phyloP scores from a whole-genome alignment of 1,140 invertebrate species.

The Scaptomyza montana region DNA sequence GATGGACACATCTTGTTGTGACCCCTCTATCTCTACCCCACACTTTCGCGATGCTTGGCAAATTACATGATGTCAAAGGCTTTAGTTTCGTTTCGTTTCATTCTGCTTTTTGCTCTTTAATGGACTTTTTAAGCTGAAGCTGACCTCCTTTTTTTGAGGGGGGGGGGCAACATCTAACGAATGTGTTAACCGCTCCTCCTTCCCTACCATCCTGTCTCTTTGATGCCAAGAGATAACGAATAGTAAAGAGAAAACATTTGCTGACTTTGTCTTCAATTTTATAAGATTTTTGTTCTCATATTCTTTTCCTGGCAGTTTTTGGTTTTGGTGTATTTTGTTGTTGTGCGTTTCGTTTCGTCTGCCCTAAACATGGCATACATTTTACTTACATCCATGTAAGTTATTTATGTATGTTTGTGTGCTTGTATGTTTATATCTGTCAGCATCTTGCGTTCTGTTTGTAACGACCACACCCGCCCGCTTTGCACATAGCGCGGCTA shows the following conservation, averaged over 20 bases:
- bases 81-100: conserved; percentile 47
- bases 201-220: neutral
- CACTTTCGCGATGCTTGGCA: conserved; percentile 10
- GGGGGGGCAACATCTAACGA: neutral
- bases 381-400: conserved; percentile 19
- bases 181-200: neutral
- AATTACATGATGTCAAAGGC: conserved; percentile 56
- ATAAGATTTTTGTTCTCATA: conserved; percentile 12
- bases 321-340: no score
- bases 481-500: conserved; percentile 56
- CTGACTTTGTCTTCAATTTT: conserved; percentile 42
- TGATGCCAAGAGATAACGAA: conserved; percentile 30
- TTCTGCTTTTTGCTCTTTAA: conserved; percentile 43
- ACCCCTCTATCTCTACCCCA: neutral
- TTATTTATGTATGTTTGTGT: neutral
- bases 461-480: conserved; percentile 10
- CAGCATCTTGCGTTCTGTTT: conserved; percentile 50
- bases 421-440: conserved; percentile 26
- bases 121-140: conserved; percentile 30
- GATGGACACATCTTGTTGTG: conserved; percentile 22
- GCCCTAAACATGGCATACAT: conserved; percentile 60
- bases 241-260: conserved; percentile 10
- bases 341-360: conserved; percentile 16
- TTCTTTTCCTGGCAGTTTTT: conserved; percentile 3
- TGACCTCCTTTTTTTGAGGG: conserved; percentile 26